Base-by-base conservation (phyloP, 2,888 invertebrate species). In the Hartigia nigra region DNA sequence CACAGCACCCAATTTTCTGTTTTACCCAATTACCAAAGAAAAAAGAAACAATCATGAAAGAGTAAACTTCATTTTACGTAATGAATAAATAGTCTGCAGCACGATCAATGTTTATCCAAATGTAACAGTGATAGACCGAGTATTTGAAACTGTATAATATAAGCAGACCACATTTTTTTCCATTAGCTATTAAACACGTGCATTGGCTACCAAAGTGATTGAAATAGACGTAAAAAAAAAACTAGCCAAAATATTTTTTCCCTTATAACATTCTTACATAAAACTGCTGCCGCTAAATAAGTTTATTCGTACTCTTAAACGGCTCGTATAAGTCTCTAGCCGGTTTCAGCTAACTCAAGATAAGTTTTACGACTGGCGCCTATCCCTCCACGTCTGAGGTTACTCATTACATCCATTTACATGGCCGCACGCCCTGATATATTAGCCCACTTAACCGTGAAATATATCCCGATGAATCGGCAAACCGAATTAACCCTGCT, bases 321-420 rank as follows among this genome's bases (percentile, higher is more conserved):
- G 55, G 55, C 1, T 55, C 55, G 2, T 23, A 55, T 55, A 55
- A 55, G 55, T 55, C 23, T 55, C 55, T 55, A 37, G 55, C 23
- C 55, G 9, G 23, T 55, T 55, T 9, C 55, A 55, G 9, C 23
- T 23, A 55, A 55, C 55, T 55, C 72, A 34, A 72, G 23, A 72
- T 72, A 72, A 72, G 31, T 72, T 72, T 72, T 72, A 72, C 32
- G 75, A n/a, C 81, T 81, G 82, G 81, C 83, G 79, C 78, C 81
- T 83, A 81, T 82, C 72, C 78, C 72, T 78, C 72, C 75, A 75
- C 77, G 78, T 78, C 80, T 78, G 77, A 78, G 80, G 79, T 76
- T 80, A 79, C 81, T 83, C 78, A 81, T 82, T 82, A 82, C 80
- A 78, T 78, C 77, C 80, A 75, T 79, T 81, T 77, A 78, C 75